Conservation (phyloP, 2,113 vertebrate species). For the Zapornia atra region DNA sequence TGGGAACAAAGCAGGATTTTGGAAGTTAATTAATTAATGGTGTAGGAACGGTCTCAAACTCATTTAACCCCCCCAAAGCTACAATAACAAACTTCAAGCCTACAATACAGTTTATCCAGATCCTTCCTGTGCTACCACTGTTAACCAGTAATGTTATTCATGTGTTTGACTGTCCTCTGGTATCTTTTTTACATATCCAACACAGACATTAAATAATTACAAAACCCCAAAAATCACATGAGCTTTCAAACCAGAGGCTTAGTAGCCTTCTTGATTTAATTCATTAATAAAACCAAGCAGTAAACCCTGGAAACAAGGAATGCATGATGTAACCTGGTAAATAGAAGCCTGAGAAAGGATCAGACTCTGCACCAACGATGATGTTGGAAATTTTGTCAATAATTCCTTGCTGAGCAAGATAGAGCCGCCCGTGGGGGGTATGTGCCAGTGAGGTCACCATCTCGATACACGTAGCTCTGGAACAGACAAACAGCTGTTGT, state of each 20-base stretch:
- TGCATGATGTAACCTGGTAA: slow-evolving; percentile 82
- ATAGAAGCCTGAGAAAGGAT: slow-evolving; percentile 92
- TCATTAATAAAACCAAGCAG: neutral
- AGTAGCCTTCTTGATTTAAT: fast-evolving
- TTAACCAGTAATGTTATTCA: neutral
- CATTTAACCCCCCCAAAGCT: neutral
- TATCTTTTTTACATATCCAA: neutral
- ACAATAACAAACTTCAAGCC: neutral
- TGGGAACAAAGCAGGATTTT: neutral
- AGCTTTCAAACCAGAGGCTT: neutral
- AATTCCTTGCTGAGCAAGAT: slow-evolving; percentile 88
- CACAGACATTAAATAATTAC: no score
- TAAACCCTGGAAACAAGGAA: neutral
- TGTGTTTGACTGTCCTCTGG: neutral
- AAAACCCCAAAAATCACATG: no score
- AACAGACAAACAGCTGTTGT: neutral
- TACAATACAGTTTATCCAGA: neutral
- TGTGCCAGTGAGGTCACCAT: slow-evolving; percentile 89
- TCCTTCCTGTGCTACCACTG: neutral
- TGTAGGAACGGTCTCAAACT: neutral
- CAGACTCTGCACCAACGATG: slow-evolving; percentile 88
- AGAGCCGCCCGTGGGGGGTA: slow-evolving; percentile 87
- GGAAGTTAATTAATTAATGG: neutral
- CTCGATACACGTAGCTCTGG: slow-evolving; percentile 90
- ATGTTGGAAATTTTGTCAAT: slow-evolving; percentile 93